Evolutionary conservation across 2,113 vertebrate species (phyloP).

Genomic region (Oreochromis spilurus): DNA sequence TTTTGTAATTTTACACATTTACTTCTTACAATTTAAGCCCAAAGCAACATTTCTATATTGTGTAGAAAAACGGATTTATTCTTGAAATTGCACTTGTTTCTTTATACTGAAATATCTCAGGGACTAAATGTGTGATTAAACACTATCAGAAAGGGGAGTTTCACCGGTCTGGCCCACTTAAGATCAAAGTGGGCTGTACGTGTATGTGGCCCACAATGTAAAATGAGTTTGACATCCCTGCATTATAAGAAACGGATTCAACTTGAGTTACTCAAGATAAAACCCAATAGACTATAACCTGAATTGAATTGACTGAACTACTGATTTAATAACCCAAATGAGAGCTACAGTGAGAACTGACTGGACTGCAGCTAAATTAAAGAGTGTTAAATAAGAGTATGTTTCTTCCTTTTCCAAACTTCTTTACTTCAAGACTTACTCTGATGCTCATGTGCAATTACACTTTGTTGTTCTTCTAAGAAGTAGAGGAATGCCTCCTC

Average conservation of each 20-base stretch:
- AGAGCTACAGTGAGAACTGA: conserved; percentile 7
- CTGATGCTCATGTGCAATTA: background rate
- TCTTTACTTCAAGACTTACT: background rate
- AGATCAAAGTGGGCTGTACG: background rate
- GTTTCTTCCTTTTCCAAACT: background rate
- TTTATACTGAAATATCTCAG: background rate
- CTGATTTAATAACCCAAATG: background rate
- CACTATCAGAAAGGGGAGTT: background rate
- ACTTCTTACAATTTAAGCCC: background rate
- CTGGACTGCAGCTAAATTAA: conserved; percentile 32
- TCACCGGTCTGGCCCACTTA: background rate
- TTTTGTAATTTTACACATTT: background rate
- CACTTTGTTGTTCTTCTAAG: conserved; percentile 34
- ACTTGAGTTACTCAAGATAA: background rate
- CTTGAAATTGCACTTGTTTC: background rate
- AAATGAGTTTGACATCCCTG: background rate
- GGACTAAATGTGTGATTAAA: background rate
- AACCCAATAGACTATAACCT: background rate
- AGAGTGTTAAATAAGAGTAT: conserved; percentile 39
- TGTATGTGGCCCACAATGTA: background rate
- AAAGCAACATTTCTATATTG: background rate
- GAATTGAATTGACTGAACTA: background rate
- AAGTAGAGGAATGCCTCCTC: conserved; percentile 78
- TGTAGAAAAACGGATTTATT: background rate
- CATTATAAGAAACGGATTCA: background rate